Base-by-base conservation (phyloP, 2,888 invertebrate species). In the Drosophila yooni region DNA sequence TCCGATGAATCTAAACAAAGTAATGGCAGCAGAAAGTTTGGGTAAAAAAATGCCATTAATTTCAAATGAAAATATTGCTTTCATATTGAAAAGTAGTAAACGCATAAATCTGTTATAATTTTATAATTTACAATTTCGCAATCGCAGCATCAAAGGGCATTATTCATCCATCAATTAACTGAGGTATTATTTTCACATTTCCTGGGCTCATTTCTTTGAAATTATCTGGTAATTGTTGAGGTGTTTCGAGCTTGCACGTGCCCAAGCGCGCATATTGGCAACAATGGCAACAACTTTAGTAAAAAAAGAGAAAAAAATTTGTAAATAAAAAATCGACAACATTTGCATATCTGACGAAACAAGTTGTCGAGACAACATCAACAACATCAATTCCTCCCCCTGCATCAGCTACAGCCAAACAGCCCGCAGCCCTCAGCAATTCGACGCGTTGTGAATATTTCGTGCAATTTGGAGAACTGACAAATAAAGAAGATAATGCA, bases 271-370 rank as follows among this genome's bases (percentile, higher is more conserved):
- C 53, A 43, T 53, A 38, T n/a, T 56, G 29, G 3, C 60, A 58
- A 31, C 54, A 57, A 34, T 57, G 38, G 36, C 73, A 59, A 38
- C 50, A 58, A 56, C 81, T 69, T 75, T 56, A 48, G 53, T 67
- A 50, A 52, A 68, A 71, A 60, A 64, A 61, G 31, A 4, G 3
- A 6, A 46, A 46, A 21, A 21, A 46, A 13, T 21, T 5, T 0
- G 3, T 1, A 59, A 67, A 65, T 51, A 79, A 73, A 70, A 70
- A 77, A 70, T 70, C 56, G 70, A 53, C 70, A 75, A 59, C 76
- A 86, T 86, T 86, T 90, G 79, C 90, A 86, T 86, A 89, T 75
- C 89, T 86, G 90, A 87, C 84, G 90, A 90, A 86, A 86, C 72
- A 80, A 74, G 71, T 74, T 87, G 86, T 89, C 86, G 90, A 83